A percentile compares a stretch with the other conserved stretches of the same genome.
These are phyloP conservation scores for Tupaia tana DNA, from an alignment of 2,113 vertebrate genomes.

Conservation along the genomic window DNA sequence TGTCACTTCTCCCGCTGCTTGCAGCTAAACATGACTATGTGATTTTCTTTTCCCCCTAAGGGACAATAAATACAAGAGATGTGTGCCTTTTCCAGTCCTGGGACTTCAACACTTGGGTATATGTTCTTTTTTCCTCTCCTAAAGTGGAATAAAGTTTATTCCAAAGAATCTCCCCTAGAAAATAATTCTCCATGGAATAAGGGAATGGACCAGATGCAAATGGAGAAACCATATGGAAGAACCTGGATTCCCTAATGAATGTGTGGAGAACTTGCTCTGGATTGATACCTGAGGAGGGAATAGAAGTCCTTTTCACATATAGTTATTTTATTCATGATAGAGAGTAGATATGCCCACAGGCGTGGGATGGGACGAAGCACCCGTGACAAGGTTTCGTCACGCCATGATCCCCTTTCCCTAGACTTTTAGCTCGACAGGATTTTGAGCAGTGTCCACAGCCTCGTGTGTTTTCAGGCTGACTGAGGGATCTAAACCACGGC, in stretches of 20 bases:
- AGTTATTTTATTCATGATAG: no score
- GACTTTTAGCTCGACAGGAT: no score
- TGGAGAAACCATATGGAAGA: neutral
- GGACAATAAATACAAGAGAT: neutral
- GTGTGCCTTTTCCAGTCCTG: neutral
- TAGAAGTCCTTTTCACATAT: neutral
- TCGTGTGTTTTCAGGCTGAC: no score
- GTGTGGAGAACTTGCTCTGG: neutral
- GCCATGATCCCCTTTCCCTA: no score
- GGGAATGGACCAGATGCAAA: neutral
- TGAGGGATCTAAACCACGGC: no score
- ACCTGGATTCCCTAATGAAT: neutral
- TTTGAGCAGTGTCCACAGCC: no score
- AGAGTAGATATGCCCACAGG: no score
- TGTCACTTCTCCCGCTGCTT: neutral
- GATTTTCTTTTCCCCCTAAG: neutral
- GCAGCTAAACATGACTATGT: neutral
- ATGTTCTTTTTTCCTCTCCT: neutral
- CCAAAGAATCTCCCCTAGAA: neutral
- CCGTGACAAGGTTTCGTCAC: no score
- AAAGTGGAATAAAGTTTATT: neutral
- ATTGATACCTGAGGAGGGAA: neutral
- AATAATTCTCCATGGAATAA: neutral
- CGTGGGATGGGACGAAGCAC: no score
- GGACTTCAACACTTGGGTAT: neutral